Conservation (phyloP, 2,113 vertebrate genomes). For the Paedocypris sp. region DNA sequence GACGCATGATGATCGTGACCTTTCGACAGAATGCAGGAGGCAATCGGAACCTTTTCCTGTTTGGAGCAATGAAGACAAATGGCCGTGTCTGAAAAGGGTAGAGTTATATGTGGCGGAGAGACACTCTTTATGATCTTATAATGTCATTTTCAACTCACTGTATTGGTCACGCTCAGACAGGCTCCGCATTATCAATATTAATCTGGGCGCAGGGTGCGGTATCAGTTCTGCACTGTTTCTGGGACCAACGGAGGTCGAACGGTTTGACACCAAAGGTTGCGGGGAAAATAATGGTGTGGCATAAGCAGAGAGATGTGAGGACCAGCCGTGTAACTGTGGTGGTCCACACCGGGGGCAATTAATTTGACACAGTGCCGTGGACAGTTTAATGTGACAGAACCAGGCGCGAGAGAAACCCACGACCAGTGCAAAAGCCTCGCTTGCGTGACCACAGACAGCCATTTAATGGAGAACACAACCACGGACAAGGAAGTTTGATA, state of each 20-base stretch:
- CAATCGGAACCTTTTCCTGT: conserved; percentile 58
- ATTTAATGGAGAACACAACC: neutral
- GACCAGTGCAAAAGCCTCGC: neutral
- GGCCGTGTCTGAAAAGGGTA: conserved; percentile 61
- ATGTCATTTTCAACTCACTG: conserved; percentile 30
- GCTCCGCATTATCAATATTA: conserved; percentile 13
- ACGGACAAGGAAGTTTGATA: too few species aligned
- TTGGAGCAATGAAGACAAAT: conserved; percentile 64
- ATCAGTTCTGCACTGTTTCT: neutral
- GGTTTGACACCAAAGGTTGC: neutral
- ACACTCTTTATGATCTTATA: conserved; percentile 48
- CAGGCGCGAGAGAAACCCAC: too few species aligned
- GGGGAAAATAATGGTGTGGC: neutral
- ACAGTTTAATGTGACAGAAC: neutral
- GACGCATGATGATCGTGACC: conserved; percentile 57
- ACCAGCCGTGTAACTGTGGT: neutral
- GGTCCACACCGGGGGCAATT: neutral
- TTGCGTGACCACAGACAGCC: neutral
- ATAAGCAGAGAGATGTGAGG: neutral
- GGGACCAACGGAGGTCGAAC: neutral
- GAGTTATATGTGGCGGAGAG: conserved; percentile 47
- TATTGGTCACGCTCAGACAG: conserved; percentile 28
- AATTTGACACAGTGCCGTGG: neutral
- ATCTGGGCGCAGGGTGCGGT: neutral
- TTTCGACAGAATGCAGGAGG: conserved; percentile 60